Conservation (phyloP, 2,888 invertebrate genomes). For the Atrina japonica region DNA sequence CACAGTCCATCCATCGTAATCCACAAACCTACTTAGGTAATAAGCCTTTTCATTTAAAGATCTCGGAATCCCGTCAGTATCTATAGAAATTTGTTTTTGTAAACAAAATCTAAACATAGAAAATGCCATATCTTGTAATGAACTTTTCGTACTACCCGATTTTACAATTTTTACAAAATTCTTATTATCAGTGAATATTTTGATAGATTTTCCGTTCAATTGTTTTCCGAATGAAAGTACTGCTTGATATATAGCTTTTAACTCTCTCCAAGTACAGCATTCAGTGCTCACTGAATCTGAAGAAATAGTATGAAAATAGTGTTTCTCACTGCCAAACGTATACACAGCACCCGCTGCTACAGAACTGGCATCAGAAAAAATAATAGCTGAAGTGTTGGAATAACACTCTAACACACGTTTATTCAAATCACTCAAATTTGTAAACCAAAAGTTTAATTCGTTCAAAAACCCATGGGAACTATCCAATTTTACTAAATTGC, state of each 20-base stretch:
- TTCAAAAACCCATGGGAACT: slow-evolving; percentile 13
- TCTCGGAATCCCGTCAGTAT: slow-evolving; percentile 20
- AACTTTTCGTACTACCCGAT: slow-evolving; percentile 19
- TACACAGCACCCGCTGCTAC: slow-evolving; percentile 2
- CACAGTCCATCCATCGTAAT: slow-evolving; percentile 3
- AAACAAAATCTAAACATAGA: slow-evolving; percentile 11
- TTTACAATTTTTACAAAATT: slow-evolving; percentile 23
- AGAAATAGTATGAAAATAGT: slow-evolving; percentile 16
- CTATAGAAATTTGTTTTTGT: slow-evolving; percentile 17
- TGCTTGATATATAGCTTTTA: slow-evolving; percentile 7
- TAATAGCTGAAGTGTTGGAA: neutral
- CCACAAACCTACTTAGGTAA: slow-evolving; percentile 16
- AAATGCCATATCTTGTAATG: slow-evolving; percentile 13
- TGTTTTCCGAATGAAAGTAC: slow-evolving; percentile 5
- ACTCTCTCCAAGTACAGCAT: slow-evolving; percentile 22
- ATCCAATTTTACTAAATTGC: neutral
- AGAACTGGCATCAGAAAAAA: slow-evolving; percentile 27
- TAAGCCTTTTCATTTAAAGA: slow-evolving; percentile 29
- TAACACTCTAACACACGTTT: neutral
- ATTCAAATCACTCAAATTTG: slow-evolving; percentile 3
- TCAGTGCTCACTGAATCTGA: neutral
- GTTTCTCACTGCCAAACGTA: neutral
- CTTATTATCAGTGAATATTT: slow-evolving; percentile 19
- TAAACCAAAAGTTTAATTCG: slow-evolving; percentile 3
- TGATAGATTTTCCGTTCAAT: slow-evolving; percentile 9